These are phyloP conservation scores for Heliconius cydno DNA, from an alignment of 2,888 invertebrate genomes.

Conservation along the genomic window DNA sequence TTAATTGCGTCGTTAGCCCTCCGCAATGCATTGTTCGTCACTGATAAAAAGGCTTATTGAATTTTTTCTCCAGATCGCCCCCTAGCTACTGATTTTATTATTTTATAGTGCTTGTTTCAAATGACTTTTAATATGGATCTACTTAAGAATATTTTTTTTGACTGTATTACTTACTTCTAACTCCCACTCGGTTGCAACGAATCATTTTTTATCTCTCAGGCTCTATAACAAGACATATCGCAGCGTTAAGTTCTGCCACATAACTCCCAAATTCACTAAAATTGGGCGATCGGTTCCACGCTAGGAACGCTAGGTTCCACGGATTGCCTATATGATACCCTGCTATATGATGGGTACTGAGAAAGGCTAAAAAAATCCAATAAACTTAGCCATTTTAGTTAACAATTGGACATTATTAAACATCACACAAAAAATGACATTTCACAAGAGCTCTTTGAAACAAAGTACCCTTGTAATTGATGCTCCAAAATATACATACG, in stretches of 20 bases:
- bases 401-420: slow-evolving; percentile 1
- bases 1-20: slow-evolving; percentile 53
- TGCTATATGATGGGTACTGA: too few species aligned
- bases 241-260: too few species aligned
- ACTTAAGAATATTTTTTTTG: too few species aligned
- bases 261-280: too few species aligned
- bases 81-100: slow-evolving; percentile 41
- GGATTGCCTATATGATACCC: too few species aligned
- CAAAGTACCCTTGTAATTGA: slow-evolving; percentile 9
- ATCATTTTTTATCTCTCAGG: too few species aligned
- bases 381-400: not conserved
- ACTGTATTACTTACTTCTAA: too few species aligned
- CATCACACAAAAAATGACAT: slow-evolving; percentile 1
- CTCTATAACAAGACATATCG: too few species aligned
- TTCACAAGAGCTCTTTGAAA: not conserved
- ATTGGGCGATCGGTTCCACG: too few species aligned
- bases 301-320: too few species aligned
- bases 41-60: slow-evolving; percentile 49
- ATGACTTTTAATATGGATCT: too few species aligned
- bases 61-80: slow-evolving; percentile 47
- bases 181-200: too few species aligned
- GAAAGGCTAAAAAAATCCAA: not conserved
- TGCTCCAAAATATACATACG: slow-evolving; percentile 25
- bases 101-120: not conserved
- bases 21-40: slow-evolving; percentile 51